Evolutionary conservation across 2,113 vertebrate species (phyloP).

Genomic region (Megaceryle maxima): DNA sequence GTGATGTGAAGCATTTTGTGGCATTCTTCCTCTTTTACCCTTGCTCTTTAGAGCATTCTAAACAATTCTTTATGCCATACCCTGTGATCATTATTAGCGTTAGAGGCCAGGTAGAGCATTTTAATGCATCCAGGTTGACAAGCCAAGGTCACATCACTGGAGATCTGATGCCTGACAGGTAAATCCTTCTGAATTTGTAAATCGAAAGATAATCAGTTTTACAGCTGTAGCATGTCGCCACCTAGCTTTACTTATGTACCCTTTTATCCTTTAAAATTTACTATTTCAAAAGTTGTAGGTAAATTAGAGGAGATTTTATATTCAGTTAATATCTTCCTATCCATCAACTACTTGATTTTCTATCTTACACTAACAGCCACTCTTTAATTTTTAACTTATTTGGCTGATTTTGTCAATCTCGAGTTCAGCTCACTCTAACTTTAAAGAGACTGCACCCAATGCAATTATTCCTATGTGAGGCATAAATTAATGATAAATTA

Average conservation of each 20-base stretch:
- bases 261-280: background rate
- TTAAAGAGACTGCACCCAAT: background rate
- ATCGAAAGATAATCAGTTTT: background rate
- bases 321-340: background rate
- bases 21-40: slow-evolving; percentile 17
- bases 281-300: background rate
- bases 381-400: background rate
- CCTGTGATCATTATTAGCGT: slow-evolving; percentile 34
- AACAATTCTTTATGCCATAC: background rate
- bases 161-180: slow-evolving; percentile 12
- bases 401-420: background rate
- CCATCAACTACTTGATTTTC: background rate
- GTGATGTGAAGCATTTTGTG: slow-evolving; percentile 16
- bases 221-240: slow-evolving; percentile 37
- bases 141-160: slow-evolving; percentile 8
- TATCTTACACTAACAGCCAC: background rate
- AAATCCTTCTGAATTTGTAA: background rate
- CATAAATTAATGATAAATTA: background rate
- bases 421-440: background rate
- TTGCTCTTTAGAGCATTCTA: background rate
- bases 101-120: slow-evolving; percentile 39
- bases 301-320: background rate
- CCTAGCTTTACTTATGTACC: slow-evolving; percentile 26
- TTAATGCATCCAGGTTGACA: slow-evolving; percentile 17
- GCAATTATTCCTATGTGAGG: background rate